Evolutionary conservation across 2,888 invertebrate species (phyloP).

Genomic region (Pollenia griseotomentosa): DNA sequence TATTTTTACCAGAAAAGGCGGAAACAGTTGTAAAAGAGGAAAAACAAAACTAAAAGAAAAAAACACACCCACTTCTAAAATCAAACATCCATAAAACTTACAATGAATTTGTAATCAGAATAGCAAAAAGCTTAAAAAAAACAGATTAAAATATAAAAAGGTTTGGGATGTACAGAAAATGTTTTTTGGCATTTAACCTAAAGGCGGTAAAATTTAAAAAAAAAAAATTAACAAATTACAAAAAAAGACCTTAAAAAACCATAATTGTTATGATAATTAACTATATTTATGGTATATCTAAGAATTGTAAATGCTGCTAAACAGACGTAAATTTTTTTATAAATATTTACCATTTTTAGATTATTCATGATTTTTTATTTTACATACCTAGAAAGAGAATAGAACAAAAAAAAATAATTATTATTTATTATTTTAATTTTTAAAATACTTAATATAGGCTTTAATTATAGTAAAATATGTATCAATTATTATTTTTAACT

Average conservation of each 20-base stretch:
- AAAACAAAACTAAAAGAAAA: background rate
- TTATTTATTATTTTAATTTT: constrained; percentile 43
- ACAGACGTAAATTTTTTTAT: background rate
- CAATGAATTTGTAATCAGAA: constrained; percentile 34
- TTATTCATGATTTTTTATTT: background rate
- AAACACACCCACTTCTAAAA: constrained; percentile 57
- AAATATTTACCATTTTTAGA: constrained; percentile 41
- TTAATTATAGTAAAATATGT: constrained; percentile 41
- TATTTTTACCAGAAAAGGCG: constrained; percentile 46
- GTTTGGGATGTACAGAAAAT: constrained; percentile 4
- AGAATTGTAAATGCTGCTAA: no score
- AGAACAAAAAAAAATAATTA: constrained; percentile 26
- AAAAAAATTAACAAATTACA: constrained; percentile 5
- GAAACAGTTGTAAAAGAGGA: constrained; percentile 52
- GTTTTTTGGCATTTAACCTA: background rate
- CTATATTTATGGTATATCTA: no score
- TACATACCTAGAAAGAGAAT: constrained; percentile 66
- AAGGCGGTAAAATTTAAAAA: constrained; percentile 14
- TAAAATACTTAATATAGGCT: constrained; percentile 13
- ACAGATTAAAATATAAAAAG: constrained; percentile 12
- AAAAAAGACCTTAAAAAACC: constrained; percentile 30
- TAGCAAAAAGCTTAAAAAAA: constrained; percentile 2
- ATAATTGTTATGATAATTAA: background rate
- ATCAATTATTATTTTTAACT: constrained; percentile 3
- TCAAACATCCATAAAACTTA: constrained; percentile 17